Conservation (phyloP, 2,888 invertebrate genomes). For the Phymatocera aterrima region DNA sequence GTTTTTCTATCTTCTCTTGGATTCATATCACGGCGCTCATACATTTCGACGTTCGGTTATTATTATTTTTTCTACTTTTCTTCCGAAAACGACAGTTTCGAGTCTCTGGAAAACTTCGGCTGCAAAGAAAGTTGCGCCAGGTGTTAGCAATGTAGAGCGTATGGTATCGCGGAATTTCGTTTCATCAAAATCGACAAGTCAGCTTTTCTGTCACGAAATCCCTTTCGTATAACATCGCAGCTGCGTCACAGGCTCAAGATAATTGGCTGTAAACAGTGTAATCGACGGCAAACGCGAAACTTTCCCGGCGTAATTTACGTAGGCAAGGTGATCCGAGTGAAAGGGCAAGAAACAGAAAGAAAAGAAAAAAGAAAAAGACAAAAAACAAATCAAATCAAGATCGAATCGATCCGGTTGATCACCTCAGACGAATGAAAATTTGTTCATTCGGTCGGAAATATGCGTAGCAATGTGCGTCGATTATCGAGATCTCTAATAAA, state of each 20-base stretch:
- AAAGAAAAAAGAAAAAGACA: not conserved
- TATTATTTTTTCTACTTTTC: no score
- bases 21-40: not conserved
- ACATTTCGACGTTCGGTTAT: not conserved
- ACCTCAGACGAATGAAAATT: no score
- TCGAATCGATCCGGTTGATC: no score
- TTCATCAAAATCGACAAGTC: not conserved
- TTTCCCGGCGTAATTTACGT: not conserved
- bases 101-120: not conserved
- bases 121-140: not conserved
- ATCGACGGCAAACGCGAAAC: not conserved
- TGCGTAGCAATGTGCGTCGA: no score
- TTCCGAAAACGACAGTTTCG: not conserved
- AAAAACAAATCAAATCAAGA: no score
- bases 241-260: not conserved
- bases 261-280: not conserved
- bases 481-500: no score
- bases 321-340: no score
- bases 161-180: not conserved
- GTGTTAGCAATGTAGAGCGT: not conserved
- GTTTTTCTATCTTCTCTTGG: not conserved
- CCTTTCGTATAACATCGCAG: not conserved
- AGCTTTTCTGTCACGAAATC: not conserved
- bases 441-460: no score
- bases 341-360: no score